phyloP scores from a whole-genome alignment of 2,888 invertebrate species.

The Chrysotoxum bicinctum region DNA sequence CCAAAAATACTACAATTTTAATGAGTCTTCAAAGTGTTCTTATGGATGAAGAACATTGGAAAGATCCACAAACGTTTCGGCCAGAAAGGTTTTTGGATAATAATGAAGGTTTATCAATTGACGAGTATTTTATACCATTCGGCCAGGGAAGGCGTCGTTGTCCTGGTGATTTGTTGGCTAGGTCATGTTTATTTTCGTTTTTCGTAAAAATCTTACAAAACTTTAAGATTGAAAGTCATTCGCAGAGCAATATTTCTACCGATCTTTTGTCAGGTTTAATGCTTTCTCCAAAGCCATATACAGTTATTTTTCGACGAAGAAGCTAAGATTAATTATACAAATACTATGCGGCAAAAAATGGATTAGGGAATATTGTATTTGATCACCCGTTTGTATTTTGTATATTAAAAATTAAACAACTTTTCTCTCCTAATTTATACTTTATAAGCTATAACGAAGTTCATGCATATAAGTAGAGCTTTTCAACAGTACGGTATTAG shows the following conservation, averaged over 20 bases:
- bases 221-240: slow-evolving; percentile 82
- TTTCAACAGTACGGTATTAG: not conserved
- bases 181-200: slow-evolving; percentile 84
- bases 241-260: slow-evolving; percentile 79
- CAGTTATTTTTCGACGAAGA: slow-evolving; percentile 78
- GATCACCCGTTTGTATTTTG: not conserved
- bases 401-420: not conserved
- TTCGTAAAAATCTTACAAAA: slow-evolving; percentile 84
- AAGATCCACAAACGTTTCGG: slow-evolving; percentile 84
- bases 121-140: slow-evolving; percentile 80
- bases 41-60: slow-evolving; percentile 84
- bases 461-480: not conserved
- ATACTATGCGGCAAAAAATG: not conserved
- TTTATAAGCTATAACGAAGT: too few relatives aligned
- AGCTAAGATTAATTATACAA: not conserved
- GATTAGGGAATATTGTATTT: not conserved
- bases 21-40: slow-evolving; percentile 84
- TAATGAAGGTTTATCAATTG: slow-evolving; percentile 76
- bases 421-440: not conserved
- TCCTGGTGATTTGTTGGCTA: slow-evolving; percentile 85
- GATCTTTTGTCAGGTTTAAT: slow-evolving; percentile 83
- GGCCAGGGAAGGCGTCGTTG: slow-evolving; percentile 85
- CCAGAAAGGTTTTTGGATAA: slow-evolving; percentile 85
- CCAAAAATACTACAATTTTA: slow-evolving; percentile 83
- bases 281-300: slow-evolving; percentile 83